phyloP scores from a whole-genome alignment of 2,113 vertebrate species.

The Syrrhaptes paradoxus region DNA sequence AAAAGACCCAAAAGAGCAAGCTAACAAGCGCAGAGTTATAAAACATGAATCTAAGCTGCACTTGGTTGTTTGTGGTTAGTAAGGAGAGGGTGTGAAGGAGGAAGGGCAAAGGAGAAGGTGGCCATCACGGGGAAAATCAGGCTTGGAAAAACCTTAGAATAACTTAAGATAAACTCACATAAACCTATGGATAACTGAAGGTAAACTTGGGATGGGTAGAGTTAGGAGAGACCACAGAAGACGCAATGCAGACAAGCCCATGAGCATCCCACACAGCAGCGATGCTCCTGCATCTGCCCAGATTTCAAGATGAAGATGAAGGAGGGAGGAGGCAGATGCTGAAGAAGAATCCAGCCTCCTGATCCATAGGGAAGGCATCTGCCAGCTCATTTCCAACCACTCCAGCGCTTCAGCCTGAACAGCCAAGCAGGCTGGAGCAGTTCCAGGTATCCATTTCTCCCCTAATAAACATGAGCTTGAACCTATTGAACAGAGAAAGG shows the following conservation, averaged over 20 bases:
- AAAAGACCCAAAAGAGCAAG: background rate
- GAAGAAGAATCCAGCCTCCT: background rate
- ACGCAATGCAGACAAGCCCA: background rate
- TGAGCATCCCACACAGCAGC: background rate
- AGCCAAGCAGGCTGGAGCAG: background rate
- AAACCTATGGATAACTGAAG: background rate
- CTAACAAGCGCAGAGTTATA: background rate
- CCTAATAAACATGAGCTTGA: background rate
- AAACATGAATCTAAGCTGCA: too few species aligned
- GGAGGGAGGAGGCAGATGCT: background rate
- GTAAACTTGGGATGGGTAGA: background rate
- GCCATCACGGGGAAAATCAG: background rate
- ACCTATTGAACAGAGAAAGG: background rate
- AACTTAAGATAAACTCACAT: background rate
- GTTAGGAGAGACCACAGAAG: fast-evolving
- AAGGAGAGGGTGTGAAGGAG: background rate
- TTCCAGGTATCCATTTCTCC: background rate
- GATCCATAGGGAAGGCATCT: background rate
- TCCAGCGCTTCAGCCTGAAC: background rate
- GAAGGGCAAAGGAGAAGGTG: background rate
- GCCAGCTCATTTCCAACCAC: background rate
- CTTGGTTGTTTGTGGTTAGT: too few species aligned
- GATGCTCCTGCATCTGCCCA: background rate
- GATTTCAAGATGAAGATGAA: fast-evolving
- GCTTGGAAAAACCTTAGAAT: background rate